A percentile compares a stretch with the other conserved stretches of the same genome.
phyloP scores from a whole-genome alignment of 2,797 vertebrate genomes.

The Lepus oiostolus region DNA sequence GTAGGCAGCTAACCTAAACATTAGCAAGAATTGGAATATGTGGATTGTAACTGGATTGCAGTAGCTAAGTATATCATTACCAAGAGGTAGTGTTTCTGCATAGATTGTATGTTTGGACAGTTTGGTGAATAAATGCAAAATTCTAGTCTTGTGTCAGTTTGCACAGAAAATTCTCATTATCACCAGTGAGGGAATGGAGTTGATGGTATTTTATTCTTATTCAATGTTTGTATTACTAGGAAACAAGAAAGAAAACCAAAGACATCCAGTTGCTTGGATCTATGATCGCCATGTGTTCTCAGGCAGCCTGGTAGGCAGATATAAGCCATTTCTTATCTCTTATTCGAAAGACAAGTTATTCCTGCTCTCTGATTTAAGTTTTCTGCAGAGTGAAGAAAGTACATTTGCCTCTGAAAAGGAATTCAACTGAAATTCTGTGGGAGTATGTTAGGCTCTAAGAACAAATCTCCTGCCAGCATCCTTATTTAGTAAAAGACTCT shows the following conservation, averaged over 20 bases:
- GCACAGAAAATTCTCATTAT: slow-evolving; percentile 58
- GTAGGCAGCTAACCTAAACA: slow-evolving; percentile 36
- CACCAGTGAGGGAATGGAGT: slow-evolving; percentile 54
- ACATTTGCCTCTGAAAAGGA: slow-evolving; percentile 77
- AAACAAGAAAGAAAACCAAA: slow-evolving; percentile 72
- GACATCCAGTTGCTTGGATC: slow-evolving; percentile 62
- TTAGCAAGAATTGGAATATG: background rate
- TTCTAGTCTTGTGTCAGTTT: slow-evolving; percentile 8
- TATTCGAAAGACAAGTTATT: slow-evolving; percentile 76
- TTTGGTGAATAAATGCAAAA: slow-evolving; percentile 1
- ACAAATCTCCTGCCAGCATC: slow-evolving; percentile 65
- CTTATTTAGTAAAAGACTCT: slow-evolving; percentile 75
- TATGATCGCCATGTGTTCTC: slow-evolving; percentile 58
- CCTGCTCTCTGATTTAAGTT: slow-evolving; percentile 72
- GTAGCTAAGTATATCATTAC: background rate
- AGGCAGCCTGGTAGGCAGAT: slow-evolving; percentile 56
- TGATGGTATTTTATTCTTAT: slow-evolving; percentile 68
- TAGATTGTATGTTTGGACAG: background rate
- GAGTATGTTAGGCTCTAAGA: slow-evolving; percentile 57
- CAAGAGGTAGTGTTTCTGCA: background rate
- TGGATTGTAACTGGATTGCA: background rate
- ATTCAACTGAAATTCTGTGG: slow-evolving; percentile 73
- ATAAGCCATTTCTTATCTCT: slow-evolving; percentile 80
- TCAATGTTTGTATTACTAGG: slow-evolving; percentile 26
- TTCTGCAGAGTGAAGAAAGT: slow-evolving; percentile 71